These are phyloP conservation scores for Platichthys stellatus DNA, from an alignment of 2,113 vertebrate genomes.

Conservation along the genomic window DNA sequence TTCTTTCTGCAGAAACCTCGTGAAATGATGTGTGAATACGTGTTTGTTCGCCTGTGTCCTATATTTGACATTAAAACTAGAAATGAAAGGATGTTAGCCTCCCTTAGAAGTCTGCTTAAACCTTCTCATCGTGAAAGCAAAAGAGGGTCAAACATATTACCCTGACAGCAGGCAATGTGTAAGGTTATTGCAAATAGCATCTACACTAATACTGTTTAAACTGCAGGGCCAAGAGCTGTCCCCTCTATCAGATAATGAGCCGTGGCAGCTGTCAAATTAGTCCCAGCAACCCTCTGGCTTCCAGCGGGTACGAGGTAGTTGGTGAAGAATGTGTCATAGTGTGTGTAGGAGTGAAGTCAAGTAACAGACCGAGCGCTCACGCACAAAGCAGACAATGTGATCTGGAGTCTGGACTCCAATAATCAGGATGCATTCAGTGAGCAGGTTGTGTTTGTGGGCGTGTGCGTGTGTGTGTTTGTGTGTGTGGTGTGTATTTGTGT, in stretches of 20 bases:
- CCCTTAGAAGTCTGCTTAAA: constrained; percentile 4
- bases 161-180: constrained; percentile 31
- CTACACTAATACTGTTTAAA: constrained; percentile 48
- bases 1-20: not conserved
- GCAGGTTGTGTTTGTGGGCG: constrained; percentile 4
- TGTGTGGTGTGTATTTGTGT: not conserved
- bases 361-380: constrained; percentile 6
- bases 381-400: constrained; percentile 32
- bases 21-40: not conserved
- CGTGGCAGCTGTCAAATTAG: constrained; percentile 77
- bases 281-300: constrained; percentile 63
- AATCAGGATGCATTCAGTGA: constrained; percentile 4
- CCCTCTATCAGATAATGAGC: constrained; percentile 71
- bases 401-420: not conserved
- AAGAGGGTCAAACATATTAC: constrained; percentile 18
- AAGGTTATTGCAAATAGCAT: constrained; percentile 52
- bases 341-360: constrained; percentile 42
- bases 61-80: not conserved
- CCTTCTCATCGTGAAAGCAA: constrained; percentile 10
- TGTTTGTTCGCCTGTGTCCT: not conserved
- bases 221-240: constrained; percentile 51
- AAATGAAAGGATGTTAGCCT: not conserved
- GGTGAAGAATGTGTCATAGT: constrained; percentile 52
- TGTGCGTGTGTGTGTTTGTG: not conserved
- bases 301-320: constrained; percentile 48